These are phyloP conservation scores for Drosophila willistoni DNA, from an alignment of 1,140 invertebrate genomes.

Conservation along the genomic window DNA sequence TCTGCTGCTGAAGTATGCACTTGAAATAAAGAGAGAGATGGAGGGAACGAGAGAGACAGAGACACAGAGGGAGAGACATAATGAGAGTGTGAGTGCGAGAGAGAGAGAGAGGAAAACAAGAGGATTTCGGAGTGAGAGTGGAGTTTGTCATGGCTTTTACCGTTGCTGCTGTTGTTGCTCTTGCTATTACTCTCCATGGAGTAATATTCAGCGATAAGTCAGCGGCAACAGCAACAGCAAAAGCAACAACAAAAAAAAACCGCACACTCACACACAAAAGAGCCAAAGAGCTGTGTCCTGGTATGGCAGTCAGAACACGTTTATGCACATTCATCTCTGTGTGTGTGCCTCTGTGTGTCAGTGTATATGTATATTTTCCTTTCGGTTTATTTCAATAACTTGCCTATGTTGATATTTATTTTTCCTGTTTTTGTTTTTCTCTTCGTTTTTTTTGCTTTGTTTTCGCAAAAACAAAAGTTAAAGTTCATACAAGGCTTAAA, in stretches of 20 bases:
- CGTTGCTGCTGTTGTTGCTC: slow-evolving; percentile 35
- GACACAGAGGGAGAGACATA: background rate
- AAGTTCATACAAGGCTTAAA: slow-evolving; percentile 29
- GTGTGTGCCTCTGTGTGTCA: slow-evolving; percentile 14
- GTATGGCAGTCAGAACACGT: slow-evolving; percentile 36
- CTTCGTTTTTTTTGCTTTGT: background rate
- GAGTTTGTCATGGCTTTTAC: slow-evolving; percentile 38
- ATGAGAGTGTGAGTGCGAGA: slow-evolving; percentile 6
- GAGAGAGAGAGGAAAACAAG: background rate
- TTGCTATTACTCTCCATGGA: slow-evolving; percentile 70
- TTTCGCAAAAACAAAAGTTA: background rate
- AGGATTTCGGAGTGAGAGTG: slow-evolving; percentile 21
- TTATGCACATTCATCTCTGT: slow-evolving; percentile 21
- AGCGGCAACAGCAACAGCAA: slow-evolving; percentile 35
- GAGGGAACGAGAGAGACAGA: background rate
- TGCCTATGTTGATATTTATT: slow-evolving; percentile 32
- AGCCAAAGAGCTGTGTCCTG: slow-evolving; percentile 12
- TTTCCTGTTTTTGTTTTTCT: background rate
- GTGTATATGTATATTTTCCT: slow-evolving; percentile 34
- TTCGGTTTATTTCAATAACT: slow-evolving; percentile 77
- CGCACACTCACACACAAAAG: slow-evolving; percentile 41
- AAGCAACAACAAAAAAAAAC: slow-evolving; percentile 35
- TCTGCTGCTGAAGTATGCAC: slow-evolving; percentile 20
- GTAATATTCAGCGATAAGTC: slow-evolving; percentile 79
- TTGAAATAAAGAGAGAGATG: background rate